These are phyloP conservation scores for Poicephalus meyeri DNA, from an alignment of 2,113 vertebrate species.

Conservation along the genomic window DNA sequence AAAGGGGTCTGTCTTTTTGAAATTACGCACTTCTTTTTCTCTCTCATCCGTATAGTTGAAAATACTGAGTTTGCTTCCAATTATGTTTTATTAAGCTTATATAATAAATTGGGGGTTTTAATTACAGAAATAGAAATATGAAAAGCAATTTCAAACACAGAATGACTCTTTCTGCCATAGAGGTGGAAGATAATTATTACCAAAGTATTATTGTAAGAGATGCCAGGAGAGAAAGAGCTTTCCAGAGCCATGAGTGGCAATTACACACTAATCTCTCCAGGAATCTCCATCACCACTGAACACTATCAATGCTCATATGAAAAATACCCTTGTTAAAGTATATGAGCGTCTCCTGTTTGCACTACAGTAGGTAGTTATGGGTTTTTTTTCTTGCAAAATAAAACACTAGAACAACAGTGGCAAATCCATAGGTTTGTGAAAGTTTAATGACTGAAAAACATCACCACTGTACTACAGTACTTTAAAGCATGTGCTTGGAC, in stretches of 20 bases:
- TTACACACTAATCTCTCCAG: background rate
- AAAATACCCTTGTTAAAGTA: background rate
- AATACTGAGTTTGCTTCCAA: slow-evolving; percentile 4
- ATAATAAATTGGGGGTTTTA: slow-evolving; percentile 4
- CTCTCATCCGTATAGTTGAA: background rate
- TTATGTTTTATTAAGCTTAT: background rate
- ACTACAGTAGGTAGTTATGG: background rate
- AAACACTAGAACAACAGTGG: background rate
- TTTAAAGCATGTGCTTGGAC: background rate
- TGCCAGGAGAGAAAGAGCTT: background rate
- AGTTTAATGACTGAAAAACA: background rate
- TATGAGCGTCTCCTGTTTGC: background rate
- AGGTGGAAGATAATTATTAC: slow-evolving; percentile 22
- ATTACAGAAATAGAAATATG: slow-evolving; percentile 25
- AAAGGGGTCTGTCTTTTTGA: background rate
- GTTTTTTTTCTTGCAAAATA: background rate
- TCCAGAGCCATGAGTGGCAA: slow-evolving; percentile 30
- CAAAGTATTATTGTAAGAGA: slow-evolving; percentile 11
- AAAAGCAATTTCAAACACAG: slow-evolving; percentile 22
- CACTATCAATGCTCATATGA: background rate
- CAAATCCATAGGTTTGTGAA: background rate
- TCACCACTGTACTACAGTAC: background rate
- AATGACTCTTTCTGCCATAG: background rate
- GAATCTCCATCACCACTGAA: background rate
- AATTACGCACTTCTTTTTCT: background rate